phyloP scores from a whole-genome alignment of 2,797 vertebrate genomes.

The Jordanella pulchra region DNA sequence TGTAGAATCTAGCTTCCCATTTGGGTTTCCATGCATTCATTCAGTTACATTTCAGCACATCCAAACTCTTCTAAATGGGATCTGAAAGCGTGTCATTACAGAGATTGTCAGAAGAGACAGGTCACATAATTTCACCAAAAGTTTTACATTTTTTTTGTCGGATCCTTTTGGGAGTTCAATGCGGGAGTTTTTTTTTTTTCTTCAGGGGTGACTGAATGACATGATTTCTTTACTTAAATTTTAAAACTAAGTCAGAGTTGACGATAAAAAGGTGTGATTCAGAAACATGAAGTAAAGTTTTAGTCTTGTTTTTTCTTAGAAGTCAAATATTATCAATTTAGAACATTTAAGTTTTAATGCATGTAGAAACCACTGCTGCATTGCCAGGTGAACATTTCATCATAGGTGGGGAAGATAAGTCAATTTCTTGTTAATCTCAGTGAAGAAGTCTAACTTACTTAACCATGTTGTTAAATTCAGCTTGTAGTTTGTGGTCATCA shows the following conservation, averaged over 20 bases:
- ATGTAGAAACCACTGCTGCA: not conserved
- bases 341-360: not conserved
- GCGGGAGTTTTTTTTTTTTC: slow-evolving; percentile 3
- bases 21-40: slow-evolving; percentile 74
- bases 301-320: slow-evolving; percentile 14
- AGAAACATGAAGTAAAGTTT: not conserved
- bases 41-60: slow-evolving; percentile 72
- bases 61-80: slow-evolving; percentile 68
- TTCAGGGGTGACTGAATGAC: slow-evolving; percentile 47
- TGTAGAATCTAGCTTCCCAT: slow-evolving; percentile 79
- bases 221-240: slow-evolving; percentile 51
- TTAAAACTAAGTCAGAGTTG: slow-evolving; percentile 56
- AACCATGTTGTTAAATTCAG: not conserved
- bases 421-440: not conserved
- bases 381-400: not conserved
- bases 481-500: not conserved
- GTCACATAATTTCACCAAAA: slow-evolving; percentile 65
- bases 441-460: not conserved
- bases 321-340: slow-evolving; percentile 7
- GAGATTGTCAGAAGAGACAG: slow-evolving; percentile 61
- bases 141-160: slow-evolving; percentile 8
- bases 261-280: not conserved
- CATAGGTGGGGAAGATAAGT: not conserved
- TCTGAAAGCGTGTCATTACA: slow-evolving; percentile 74
- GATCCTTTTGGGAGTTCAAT: slow-evolving; percentile 27